A percentile compares a stretch with the other conserved stretches of the same genome.
Evolutionary conservation across 1,140 invertebrate species (phyloP).

Genomic region (Drosophila parabipectinata): DNA sequence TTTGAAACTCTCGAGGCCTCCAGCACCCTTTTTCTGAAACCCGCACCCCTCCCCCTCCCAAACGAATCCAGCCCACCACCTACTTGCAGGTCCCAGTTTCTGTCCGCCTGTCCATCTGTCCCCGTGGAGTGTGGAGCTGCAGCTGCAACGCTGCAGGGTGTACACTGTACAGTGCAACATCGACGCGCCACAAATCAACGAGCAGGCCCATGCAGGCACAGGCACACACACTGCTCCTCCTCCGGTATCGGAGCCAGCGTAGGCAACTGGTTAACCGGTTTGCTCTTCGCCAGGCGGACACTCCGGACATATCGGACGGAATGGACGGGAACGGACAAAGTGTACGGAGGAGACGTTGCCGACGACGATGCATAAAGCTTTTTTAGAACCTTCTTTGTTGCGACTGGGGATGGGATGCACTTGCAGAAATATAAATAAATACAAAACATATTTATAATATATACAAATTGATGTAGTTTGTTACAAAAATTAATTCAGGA

Average conservation of each 20-base stretch:
- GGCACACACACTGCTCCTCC: not conserved
- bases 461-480: too few species aligned
- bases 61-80: conserved; percentile 26
- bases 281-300: conserved; percentile 22
- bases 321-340: conserved; percentile 13
- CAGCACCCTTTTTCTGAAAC: not conserved
- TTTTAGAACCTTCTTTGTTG: conserved; percentile 79
- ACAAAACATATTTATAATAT: too few species aligned
- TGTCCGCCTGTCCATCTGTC: conserved; percentile 30
- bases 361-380: conserved; percentile 73
- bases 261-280: conserved; percentile 57
- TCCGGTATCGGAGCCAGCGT: conserved; percentile 34
- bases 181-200: conserved; percentile 70
- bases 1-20: not conserved
- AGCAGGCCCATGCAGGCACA: conserved; percentile 14
- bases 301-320: conserved; percentile 21
- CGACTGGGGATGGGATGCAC: conserved; percentile 53
- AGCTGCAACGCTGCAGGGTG: conserved; percentile 81
- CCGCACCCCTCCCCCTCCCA: not conserved
- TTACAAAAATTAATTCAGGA: too few species aligned
- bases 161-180: conserved; percentile 64
- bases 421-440: too few species aligned
- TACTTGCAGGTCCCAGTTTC: conserved; percentile 36
- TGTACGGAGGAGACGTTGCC: conserved; percentile 32
- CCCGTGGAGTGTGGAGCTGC: conserved; percentile 53